A percentile compares a stretch with the other conserved stretches of the same genome.
These are phyloP conservation scores for Synchiropus splendidus DNA, from an alignment of 2,113 vertebrate species.

Conservation along the genomic window DNA sequence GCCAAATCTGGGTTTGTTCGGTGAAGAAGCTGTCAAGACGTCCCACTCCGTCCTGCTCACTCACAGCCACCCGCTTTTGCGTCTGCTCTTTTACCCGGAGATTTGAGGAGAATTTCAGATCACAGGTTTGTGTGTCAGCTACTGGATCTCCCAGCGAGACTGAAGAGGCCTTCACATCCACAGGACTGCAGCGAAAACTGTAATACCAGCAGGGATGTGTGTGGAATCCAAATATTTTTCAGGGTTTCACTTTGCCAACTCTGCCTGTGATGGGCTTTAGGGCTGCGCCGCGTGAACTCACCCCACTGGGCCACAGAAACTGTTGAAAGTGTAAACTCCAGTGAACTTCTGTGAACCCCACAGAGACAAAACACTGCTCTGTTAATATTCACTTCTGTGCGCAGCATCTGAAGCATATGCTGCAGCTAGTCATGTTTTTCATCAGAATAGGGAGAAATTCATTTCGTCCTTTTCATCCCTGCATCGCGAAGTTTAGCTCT, in stretches of 20 bases:
- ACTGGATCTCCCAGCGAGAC: neutral
- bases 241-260: conserved; percentile 25
- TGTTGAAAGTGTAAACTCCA: conserved; percentile 20
- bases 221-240: conserved; percentile 34
- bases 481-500: conserved; percentile 25
- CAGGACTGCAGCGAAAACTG: conserved; percentile 5
- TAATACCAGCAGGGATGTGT: conserved; percentile 15
- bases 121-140: no score
- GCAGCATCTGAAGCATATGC: neutral
- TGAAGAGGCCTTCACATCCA: conserved; percentile 10
- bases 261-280: conserved; percentile 18
- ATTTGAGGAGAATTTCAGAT: no score
- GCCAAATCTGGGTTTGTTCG: no score
- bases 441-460: conserved; percentile 9
- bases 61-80: no score
- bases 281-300: conserved; percentile 15
- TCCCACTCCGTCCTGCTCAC: no score
- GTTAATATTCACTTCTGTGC: neutral
- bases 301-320: conserved; percentile 18
- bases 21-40: no score
- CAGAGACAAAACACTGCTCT: conserved; percentile 12
- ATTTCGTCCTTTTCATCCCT: conserved; percentile 19
- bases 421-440: conserved; percentile 6
- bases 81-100: no score
- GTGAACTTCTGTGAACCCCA: conserved; percentile 14